These are phyloP conservation scores for Tichodroma muraria DNA, from an alignment of 2,113 vertebrate genomes.

Conservation along the genomic window DNA sequence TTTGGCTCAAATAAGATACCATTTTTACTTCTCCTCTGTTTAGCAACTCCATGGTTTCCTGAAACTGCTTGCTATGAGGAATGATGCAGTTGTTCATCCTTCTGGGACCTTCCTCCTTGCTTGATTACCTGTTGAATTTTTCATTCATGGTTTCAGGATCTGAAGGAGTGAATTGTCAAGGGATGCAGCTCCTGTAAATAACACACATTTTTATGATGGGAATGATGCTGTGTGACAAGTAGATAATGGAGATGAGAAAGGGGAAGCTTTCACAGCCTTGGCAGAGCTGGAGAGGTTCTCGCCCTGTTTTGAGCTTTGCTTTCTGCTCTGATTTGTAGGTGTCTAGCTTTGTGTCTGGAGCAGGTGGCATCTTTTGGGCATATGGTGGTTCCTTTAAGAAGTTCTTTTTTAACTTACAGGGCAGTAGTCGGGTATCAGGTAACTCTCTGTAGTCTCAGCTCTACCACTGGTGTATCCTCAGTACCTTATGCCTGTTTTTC, in stretches of 20 bases:
- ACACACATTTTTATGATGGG: neutral
- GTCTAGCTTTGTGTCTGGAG: neutral
- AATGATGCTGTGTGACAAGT: neutral
- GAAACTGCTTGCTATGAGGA: neutral
- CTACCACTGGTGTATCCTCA: neutral
- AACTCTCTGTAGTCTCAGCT: neutral
- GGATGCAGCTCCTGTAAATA: neutral
- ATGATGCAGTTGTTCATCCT: neutral
- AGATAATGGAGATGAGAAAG: neutral
- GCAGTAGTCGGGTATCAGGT: too few species aligned
- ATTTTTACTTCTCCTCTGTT: neutral
- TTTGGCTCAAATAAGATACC: neutral
- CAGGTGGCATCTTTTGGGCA: neutral
- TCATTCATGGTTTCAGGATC: neutral
- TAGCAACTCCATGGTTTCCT: neutral
- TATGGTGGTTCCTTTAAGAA: neutral
- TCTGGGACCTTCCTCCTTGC: neutral
- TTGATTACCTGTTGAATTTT: constrained; percentile 24
- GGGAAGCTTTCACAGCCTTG: neutral
- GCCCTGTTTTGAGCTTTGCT: neutral
- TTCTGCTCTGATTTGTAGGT: neutral
- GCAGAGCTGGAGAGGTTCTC: neutral
- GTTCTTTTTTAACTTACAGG: neutral
- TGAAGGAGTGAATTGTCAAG: neutral
- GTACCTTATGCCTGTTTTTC: neutral